Evolutionary conservation across 2,888 invertebrate species (phyloP).

Genomic region (Xylophagus ater): DNA sequence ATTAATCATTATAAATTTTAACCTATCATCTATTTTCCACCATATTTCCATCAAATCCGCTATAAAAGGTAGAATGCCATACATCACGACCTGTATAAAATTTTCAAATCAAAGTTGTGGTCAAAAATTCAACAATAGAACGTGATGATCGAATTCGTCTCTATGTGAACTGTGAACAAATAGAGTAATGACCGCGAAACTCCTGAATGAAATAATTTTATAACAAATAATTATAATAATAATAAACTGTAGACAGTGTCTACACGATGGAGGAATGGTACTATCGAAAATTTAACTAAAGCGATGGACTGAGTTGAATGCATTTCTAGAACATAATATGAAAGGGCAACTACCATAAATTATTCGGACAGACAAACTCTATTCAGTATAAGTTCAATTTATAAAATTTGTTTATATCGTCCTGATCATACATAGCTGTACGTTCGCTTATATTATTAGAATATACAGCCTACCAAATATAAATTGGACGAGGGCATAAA

Average conservation of each 20-base stretch:
- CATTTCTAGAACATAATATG: constrained; percentile 13
- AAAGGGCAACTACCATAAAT: constrained; percentile 13
- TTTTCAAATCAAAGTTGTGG: constrained; percentile 16
- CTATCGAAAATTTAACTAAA: constrained; percentile 8
- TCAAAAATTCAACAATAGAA: constrained; percentile 11
- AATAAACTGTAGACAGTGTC: constrained; percentile 2
- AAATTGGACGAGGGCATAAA: too few species aligned
- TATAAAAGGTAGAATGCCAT: too few species aligned
- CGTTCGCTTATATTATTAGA: too few species aligned
- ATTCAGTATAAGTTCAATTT: constrained; percentile 15
- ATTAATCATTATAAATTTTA: too few species aligned
- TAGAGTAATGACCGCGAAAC: neutral
- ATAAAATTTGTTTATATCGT: too few species aligned
- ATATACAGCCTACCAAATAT: too few species aligned
- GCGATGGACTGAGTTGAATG: constrained; percentile 9
- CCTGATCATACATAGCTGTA: too few species aligned
- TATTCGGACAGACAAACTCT: constrained; percentile 13
- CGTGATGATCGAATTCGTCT: constrained; percentile 14
- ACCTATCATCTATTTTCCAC: too few species aligned
- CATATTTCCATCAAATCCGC: too few species aligned
- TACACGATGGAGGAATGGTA: constrained; percentile 8
- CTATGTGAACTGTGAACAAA: constrained; percentile 10
- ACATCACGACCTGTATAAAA: neutral
- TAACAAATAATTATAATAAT: neutral
- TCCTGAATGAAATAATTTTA: neutral